Evolutionary conservation across 1,140 invertebrate genomes (phyloP).

Genomic region (Chionoecetes opilio): DNA sequence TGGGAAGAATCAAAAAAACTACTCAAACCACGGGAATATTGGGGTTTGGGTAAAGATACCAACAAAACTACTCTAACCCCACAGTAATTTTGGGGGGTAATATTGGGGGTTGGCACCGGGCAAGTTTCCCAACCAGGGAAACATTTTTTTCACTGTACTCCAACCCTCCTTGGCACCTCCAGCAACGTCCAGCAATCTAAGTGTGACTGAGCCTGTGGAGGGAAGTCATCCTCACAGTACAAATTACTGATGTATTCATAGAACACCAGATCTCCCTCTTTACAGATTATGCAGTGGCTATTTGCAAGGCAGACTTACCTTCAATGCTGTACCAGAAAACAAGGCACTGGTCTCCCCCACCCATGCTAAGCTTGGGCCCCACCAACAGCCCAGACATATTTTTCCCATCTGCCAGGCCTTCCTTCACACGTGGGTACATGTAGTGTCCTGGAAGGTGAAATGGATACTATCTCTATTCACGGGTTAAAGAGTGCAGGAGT

Average conservation of each 20-base stretch:
- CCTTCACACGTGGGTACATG: slow-evolving; percentile 46
- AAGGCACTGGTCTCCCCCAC: slow-evolving; percentile 72
- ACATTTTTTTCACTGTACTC: neutral
- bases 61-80: neutral
- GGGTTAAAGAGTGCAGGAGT: too few species aligned
- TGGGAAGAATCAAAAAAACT: too few species aligned
- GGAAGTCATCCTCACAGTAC: neutral
- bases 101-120: slow-evolving; percentile 33
- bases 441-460: slow-evolving; percentile 66
- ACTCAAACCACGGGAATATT: too few species aligned
- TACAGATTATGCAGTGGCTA: too few species aligned
- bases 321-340: slow-evolving; percentile 77
- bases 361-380: slow-evolving; percentile 36
- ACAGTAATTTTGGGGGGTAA: neutral
- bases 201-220: neutral
- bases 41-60: neutral
- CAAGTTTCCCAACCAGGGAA: slow-evolving; percentile 44
- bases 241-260: too few species aligned
- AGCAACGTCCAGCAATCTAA: slow-evolving; percentile 34
- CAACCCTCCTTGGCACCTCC: neutral
- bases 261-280: too few species aligned
- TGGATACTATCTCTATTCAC: too few species aligned
- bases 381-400: slow-evolving; percentile 51
- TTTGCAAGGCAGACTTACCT: slow-evolving; percentile 45
- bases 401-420: neutral